phyloP scores from a whole-genome alignment of 1,140 invertebrate species.

The Helicoverpa armigera region DNA sequence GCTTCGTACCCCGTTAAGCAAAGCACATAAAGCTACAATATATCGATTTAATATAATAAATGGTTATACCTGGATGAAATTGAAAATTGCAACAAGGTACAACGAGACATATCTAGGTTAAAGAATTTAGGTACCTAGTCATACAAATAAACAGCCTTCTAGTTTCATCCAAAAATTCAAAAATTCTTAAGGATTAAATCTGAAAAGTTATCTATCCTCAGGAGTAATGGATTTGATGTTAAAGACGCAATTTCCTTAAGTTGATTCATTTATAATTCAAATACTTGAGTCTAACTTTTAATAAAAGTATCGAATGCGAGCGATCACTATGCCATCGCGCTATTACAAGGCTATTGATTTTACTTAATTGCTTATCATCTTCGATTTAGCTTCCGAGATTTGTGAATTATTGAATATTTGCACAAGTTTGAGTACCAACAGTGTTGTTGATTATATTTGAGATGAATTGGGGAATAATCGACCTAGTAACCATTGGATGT shows the following conservation, averaged over 20 bases:
- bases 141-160: too few relatives aligned
- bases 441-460: background rate
- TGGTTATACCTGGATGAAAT: background rate
- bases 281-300: constrained; percentile 31
- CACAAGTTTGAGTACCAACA: background rate
- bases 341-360: constrained; percentile 11
- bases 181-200: constrained; percentile 26
- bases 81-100: background rate
- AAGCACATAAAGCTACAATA: too few relatives aligned
- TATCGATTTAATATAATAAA: too few relatives aligned
- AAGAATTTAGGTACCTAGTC: background rate
- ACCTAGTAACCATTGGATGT: background rate
- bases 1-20: too few relatives aligned
- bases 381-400: background rate
- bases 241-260: constrained; percentile 40
- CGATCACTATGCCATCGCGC: background rate
- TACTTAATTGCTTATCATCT: constrained; percentile 1
- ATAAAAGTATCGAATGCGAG: constrained; percentile 28
- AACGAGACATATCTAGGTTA: background rate
- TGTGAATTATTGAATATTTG: background rate
- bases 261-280: constrained; percentile 43
- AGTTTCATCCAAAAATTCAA: constrained; percentile 16
- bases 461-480: constrained; percentile 17
- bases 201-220: constrained; percentile 31
- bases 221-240: constrained; percentile 42